Evolutionary conservation across 2,797 vertebrate genomes (phyloP), one percentile per base, ranked within the genome.

Genomic region (Kryptolebias ocellatus): DNA sequence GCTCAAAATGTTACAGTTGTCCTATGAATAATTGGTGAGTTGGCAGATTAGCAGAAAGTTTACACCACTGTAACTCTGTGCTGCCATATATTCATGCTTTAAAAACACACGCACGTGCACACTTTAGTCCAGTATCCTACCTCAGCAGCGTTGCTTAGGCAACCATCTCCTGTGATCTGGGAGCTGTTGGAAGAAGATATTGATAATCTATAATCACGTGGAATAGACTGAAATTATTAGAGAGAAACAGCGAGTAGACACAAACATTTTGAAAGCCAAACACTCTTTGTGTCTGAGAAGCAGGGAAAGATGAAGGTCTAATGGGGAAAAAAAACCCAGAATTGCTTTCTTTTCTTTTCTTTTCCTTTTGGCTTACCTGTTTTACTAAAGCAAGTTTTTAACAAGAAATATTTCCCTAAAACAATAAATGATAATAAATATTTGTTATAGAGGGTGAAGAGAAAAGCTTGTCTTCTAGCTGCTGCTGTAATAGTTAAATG

Each of bases 171-270:
- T 17, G 63, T 90, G 91, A 90, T 92, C 92, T 74, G 76, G 89
- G 88, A 92, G 92, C 90, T 86, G 90, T 92, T 88, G 90, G 94
- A 95, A 93, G 91, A 93, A 93, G 90, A 92, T 95, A 96, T 96
- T 95, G 95, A 96, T 98, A 88, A 96, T 94, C 95, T 94, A 92
- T 96, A 95, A 94, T 93, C 92, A 93, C 92, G 94, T 92, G 44
- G 54, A 92, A 74, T 83, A 86, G 82, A 79, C 77, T 84, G 90
- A 89, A 89, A 93, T 93, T 95, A 95, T 95, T 93, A 94, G 90
- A 93, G 83, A 92, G 85, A 88, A 93, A 86, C 89, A 93, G 92
- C 74, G 90, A 86, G 89, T 92, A 81, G 79, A 81, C 76, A 60
- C 29, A 69, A 84, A 86, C 87, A 86, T 94, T 94, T 93, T 87